Evolutionary conservation across 2,888 invertebrate species (phyloP), one percentile per base, ranked within the genome.

Genomic region (Tinea semifulvella): DNA sequence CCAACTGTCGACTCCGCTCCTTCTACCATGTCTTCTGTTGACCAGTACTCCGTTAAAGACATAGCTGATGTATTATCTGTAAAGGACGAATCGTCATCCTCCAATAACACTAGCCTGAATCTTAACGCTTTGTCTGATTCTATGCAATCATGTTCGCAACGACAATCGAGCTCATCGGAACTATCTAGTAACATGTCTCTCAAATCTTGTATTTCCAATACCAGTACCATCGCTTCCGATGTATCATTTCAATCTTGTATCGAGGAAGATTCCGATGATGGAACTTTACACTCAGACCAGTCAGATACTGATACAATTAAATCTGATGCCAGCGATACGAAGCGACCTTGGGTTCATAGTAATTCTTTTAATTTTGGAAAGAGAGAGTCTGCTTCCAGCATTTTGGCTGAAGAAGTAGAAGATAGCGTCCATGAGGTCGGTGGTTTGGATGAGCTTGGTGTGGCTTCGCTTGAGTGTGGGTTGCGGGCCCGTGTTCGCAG

Each of bases 391-490:
- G 6, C 27, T 25, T 11, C n/a, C 53, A 62, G 48, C 50, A 60
- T 5, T 65, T 63, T 52, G 53, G 63, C 63, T 42, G 56, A 54
- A 16, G 74, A 76, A 42, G 66, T 71, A 48, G 73, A 59, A 42
- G 66, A 63, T 27, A 76, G 74, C 55, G 19, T 11, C 14, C 16
- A 5, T 28, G 43, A 31, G 31, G 59, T 53, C 48, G 61, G 56
- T 54, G 65, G 65, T 58, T 60, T 65, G 63, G n/a, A n/a, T n/a
- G 67, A 65, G 75, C 71, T 71, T 72, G 65, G 54, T 57, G 55
- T 59, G 57, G 79, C 77, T 80, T 79, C 72, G 79, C 80, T 80
- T 79, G 77, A 77, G 76, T 74, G 75, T 64, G 72, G 56, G 58
- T 56, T 65, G 65, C 51, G 63, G 62, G 65, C 58, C 63, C 71